A percentile compares a stretch with the other conserved stretches of the same genome.
Conservation (phyloP, 2,888 invertebrate genomes). For the Gari tellinella region DNA sequence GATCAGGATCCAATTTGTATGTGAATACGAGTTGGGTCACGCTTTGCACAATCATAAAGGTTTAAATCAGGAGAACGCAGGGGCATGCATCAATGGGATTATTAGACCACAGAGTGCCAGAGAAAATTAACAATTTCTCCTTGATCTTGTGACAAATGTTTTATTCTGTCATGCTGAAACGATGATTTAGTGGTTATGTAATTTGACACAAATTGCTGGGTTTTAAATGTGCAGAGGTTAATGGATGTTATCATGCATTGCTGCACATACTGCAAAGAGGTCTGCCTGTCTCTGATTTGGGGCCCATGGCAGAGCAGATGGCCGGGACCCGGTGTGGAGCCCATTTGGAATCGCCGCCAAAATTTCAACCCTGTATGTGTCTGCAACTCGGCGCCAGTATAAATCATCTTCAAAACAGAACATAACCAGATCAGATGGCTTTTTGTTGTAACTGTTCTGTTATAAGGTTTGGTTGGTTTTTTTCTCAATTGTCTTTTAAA, state of each 20-base stretch:
- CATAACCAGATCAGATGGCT: no score
- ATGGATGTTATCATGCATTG: slow-evolving; percentile 3
- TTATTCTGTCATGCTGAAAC: slow-evolving; percentile 2
- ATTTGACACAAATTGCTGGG: slow-evolving; percentile 40
- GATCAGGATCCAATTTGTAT: no score
- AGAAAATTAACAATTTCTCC: slow-evolving; percentile 4
- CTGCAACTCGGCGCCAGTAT: no score
- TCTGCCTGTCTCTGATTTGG: no score
- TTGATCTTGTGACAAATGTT: slow-evolving; percentile 1
- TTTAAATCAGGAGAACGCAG: no score
- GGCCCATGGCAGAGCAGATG: slow-evolving; percentile 1
- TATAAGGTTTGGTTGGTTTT: no score
- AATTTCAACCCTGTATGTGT: not conserved
- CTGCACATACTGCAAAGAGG: slow-evolving; percentile 1
- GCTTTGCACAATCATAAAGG: no score
- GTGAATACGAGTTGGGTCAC: no score
- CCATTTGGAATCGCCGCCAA: slow-evolving; percentile 2
- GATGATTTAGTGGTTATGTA: slow-evolving; percentile 22
- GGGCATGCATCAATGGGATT: not conserved
- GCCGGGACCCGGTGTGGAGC: not conserved
- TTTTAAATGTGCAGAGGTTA: slow-evolving; percentile 4
- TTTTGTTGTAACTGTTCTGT: no score
- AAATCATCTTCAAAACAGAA: not conserved
- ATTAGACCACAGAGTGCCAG: not conserved
- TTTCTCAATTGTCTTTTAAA: no score